These are phyloP conservation scores for Thalassaphorura encarpata DNA, from an alignment of 1,140 invertebrate genomes.

Conservation along the genomic window DNA sequence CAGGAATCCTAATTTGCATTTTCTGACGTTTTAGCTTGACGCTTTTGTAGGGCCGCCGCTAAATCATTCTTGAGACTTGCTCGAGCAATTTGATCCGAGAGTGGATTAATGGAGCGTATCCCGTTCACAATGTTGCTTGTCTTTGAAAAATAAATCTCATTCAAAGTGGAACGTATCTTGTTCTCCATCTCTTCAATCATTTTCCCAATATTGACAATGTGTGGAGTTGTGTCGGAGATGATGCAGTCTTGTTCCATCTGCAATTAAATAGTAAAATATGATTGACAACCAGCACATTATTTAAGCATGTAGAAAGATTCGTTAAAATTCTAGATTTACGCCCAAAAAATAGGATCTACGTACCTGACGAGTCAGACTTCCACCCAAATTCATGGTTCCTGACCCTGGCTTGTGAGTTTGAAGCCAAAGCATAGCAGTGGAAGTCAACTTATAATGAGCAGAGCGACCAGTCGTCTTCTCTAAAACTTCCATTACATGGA, in stretches of 20 bases:
- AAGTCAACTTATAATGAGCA: slow-evolving; percentile 98
- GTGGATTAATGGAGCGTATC: slow-evolving; percentile 74
- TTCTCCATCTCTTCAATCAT: slow-evolving; percentile 99
- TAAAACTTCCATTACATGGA: slow-evolving; percentile 97
- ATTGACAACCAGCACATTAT: too few relatives aligned
- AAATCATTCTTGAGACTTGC: slow-evolving; percentile 76
- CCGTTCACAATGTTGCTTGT: slow-evolving; percentile 98
- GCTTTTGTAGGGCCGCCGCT: slow-evolving; percentile 59
- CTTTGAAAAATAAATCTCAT: slow-evolving; percentile 99
- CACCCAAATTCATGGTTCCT: slow-evolving; percentile 97
- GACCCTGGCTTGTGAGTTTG: slow-evolving; percentile 94
- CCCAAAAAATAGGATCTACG: slow-evolving; percentile 14
- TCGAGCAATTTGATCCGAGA: slow-evolving; percentile 72
- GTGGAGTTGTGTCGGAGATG: slow-evolving; percentile 84
- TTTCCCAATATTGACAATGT: slow-evolving; percentile 96
- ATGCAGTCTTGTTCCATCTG: slow-evolving; percentile 81
- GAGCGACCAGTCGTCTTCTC: slow-evolving; percentile 86
- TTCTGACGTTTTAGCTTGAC: slow-evolving; percentile 14
- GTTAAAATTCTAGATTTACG: too few relatives aligned
- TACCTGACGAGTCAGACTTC: slow-evolving; percentile 92
- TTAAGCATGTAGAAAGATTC: too few relatives aligned
- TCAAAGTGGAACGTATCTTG: slow-evolving; percentile 95
- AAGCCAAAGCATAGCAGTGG: slow-evolving; percentile 98
- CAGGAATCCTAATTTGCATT: too few relatives aligned
- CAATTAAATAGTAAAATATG: slow-evolving; percentile 27